These are phyloP conservation scores for Arctopsyche grandis DNA, from an alignment of 1,140 invertebrate species.

Conservation along the genomic window DNA sequence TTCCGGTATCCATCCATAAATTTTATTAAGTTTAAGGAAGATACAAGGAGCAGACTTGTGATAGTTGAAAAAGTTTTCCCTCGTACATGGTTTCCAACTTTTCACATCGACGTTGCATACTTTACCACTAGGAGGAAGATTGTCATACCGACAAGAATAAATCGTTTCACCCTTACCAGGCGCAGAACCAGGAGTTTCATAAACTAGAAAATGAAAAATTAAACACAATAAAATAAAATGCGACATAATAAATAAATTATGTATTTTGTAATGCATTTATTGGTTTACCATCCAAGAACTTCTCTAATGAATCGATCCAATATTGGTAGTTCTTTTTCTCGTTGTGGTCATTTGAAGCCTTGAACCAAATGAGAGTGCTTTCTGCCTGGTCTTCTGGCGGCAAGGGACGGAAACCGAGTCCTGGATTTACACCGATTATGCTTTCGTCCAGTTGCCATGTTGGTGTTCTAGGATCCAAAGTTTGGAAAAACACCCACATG, in stretches of 20 bases:
- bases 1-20: slow-evolving; percentile 80
- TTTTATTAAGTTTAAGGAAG: slow-evolving; percentile 84
- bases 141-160: slow-evolving; percentile 72
- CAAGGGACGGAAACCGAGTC: slow-evolving; percentile 90
- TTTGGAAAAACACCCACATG: slow-evolving; percentile 92
- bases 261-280: slow-evolving; percentile 32
- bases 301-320: slow-evolving; percentile 79
- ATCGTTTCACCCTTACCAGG: slow-evolving; percentile 75
- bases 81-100: slow-evolving; percentile 72
- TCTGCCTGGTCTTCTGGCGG: slow-evolving; percentile 85
- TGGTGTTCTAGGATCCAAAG: slow-evolving; percentile 86
- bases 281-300: slow-evolving; percentile 81
- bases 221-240: slow-evolving; percentile 4
- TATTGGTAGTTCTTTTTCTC: slow-evolving; percentile 71
- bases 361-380: slow-evolving; percentile 94
- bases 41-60: slow-evolving; percentile 82
- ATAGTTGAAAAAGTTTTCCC: slow-evolving; percentile 78
- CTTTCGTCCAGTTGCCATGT: slow-evolving; percentile 84
- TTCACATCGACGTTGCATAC: slow-evolving; percentile 79
- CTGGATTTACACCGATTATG: slow-evolving; percentile 92
- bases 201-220: slow-evolving; percentile 66
- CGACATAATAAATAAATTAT: slow-evolving; percentile 4
- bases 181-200: slow-evolving; percentile 74
- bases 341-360: slow-evolving; percentile 72
- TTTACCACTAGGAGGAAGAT: slow-evolving; percentile 71